Evolutionary conservation across 1,140 invertebrate species (phyloP).

Genomic region (Tetranychus urticae): DNA sequence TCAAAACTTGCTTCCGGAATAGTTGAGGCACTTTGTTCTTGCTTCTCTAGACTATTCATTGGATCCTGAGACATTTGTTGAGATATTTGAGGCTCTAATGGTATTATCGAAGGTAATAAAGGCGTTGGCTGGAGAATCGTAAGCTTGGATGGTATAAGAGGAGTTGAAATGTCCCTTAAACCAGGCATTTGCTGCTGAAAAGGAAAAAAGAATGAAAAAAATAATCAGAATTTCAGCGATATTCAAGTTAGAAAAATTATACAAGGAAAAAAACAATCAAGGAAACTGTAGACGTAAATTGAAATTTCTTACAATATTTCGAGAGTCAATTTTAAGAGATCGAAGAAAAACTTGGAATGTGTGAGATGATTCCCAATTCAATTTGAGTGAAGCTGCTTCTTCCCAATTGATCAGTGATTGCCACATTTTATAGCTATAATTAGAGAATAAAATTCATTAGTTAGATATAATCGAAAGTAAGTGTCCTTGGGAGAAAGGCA

Average conservation of each 20-base stretch:
- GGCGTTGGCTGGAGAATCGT: background rate
- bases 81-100: background rate
- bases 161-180: background rate
- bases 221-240: background rate
- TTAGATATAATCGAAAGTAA: background rate
- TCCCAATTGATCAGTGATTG: background rate
- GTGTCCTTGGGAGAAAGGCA: background rate
- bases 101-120: background rate
- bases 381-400: background rate
- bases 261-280: no score
- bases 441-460: background rate
- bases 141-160: background rate
- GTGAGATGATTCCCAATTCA: background rate
- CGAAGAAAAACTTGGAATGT: background rate
- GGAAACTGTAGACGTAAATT: background rate
- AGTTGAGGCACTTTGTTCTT: no score
- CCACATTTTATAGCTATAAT: background rate
- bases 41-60: background rate
- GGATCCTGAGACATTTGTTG: background rate
- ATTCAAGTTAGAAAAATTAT: no score
- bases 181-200: background rate
- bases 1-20: no score
- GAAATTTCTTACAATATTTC: background rate
- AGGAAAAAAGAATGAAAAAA: background rate
- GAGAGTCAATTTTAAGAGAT: background rate